Evolutionary conservation across 2,888 invertebrate genomes (phyloP).

Genomic region (Tridacna gigas): DNA sequence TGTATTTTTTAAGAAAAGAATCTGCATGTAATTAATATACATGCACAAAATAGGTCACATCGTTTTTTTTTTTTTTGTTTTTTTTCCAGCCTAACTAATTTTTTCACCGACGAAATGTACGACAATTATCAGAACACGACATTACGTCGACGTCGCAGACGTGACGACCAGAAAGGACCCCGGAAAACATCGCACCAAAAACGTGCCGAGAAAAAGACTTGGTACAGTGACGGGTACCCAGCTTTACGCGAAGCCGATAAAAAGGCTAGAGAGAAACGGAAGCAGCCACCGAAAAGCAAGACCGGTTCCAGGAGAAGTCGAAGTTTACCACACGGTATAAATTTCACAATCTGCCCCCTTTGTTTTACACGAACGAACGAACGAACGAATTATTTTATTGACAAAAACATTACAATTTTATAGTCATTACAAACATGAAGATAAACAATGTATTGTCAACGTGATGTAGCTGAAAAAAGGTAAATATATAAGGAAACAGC

Average conservation of each 20-base stretch:
- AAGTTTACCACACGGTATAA: slow-evolving; percentile 47
- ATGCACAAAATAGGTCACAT: too few species aligned
- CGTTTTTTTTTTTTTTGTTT: too few species aligned
- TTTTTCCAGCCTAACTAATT: not conserved
- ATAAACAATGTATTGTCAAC: too few species aligned
- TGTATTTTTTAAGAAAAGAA: not conserved
- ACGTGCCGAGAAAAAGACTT: slow-evolving; percentile 17
- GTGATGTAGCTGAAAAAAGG: too few species aligned
- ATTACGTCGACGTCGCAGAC: not conserved
- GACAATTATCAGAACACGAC: slow-evolving; percentile 22
- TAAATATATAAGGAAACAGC: too few species aligned
- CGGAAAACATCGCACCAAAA: not conserved
- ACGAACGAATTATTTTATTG: too few species aligned
- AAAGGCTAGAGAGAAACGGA: slow-evolving; percentile 29
- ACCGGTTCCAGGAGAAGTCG: slow-evolving; percentile 22
- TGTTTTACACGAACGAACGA: too few species aligned
- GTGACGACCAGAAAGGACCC: not conserved
- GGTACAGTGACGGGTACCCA: slow-evolving; percentile 43
- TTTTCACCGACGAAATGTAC: slow-evolving; percentile 17
- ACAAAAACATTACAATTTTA: too few species aligned
- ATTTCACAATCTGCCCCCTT: not conserved
- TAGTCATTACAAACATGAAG: too few species aligned
- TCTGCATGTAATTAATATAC: too few species aligned
- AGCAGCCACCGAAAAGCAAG: slow-evolving; percentile 15
- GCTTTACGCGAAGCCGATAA: slow-evolving; percentile 38